Evolutionary conservation across 2,888 invertebrate species (phyloP).

Genomic region (Agriotes lineatus): DNA sequence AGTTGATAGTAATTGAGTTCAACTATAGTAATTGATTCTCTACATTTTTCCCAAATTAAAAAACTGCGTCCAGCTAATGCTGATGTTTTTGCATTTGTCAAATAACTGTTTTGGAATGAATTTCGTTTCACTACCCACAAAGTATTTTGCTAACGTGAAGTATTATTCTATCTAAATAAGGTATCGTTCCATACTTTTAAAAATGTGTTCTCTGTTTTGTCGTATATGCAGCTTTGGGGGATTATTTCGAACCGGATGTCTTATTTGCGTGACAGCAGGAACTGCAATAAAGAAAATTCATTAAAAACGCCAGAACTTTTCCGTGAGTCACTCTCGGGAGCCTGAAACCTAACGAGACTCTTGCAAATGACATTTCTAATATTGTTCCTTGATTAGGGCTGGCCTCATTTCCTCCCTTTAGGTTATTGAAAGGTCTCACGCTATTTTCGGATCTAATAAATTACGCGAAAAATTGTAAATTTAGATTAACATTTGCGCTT

Average conservation of each 20-base stretch:
- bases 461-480: background rate
- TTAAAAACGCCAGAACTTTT: constrained; percentile 1
- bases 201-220: background rate
- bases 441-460: background rate
- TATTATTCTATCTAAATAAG: too few relatives aligned
- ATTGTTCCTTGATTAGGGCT: constrained; percentile 12
- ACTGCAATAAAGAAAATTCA: constrained; percentile 5
- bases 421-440: constrained; percentile 19
- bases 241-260: background rate
- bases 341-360: constrained; percentile 5
- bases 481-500: too few relatives aligned
- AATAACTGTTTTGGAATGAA: too few relatives aligned
- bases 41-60: too few relatives aligned
- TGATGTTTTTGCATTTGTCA: too few relatives aligned
- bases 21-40: too few relatives aligned
- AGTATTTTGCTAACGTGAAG: too few relatives aligned
- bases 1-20: too few relatives aligned
- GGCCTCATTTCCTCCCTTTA: constrained; percentile 4
- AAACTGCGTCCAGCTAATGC: too few relatives aligned
- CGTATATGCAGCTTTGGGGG: background rate
- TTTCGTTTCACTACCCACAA: too few relatives aligned
- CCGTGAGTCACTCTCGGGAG: constrained; percentile 65
- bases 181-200: background rate
- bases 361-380: constrained; percentile 24
- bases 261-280: constrained; percentile 2